Evolutionary conservation across 2,113 vertebrate species (phyloP).

Genomic region (Condylura cristata): DNA sequence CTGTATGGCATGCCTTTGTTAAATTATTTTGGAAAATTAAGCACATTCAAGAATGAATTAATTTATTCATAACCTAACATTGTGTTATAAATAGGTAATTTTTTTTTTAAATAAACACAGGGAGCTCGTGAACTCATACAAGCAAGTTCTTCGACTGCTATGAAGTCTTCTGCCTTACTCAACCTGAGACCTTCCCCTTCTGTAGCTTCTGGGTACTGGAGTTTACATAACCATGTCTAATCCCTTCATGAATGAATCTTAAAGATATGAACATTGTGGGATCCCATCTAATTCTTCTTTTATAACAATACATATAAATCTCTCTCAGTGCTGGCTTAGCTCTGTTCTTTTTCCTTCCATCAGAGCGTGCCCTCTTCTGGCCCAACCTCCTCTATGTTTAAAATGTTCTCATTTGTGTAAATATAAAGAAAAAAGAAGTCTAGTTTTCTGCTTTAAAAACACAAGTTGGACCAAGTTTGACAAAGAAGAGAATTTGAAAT

Average conservation of each 20-base stretch:
- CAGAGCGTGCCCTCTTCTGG: background rate
- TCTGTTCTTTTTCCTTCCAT: background rate
- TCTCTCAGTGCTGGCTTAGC: background rate
- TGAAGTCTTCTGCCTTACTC: background rate
- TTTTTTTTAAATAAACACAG: background rate
- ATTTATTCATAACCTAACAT: slow-evolving; percentile 17
- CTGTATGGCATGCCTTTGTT: background rate
- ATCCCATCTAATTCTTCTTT: background rate
- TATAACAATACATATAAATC: background rate
- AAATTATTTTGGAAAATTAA: slow-evolving; percentile 56
- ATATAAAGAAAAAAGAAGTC: background rate
- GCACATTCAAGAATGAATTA: slow-evolving; percentile 28
- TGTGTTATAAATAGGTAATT: slow-evolving; percentile 30
- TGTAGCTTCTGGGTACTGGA: background rate
- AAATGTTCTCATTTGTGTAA: background rate
- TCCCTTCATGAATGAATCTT: background rate
- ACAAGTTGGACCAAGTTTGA: background rate
- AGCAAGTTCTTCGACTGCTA: background rate
- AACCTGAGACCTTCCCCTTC: background rate
- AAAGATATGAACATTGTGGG: background rate
- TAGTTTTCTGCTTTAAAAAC: background rate
- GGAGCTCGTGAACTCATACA: background rate
- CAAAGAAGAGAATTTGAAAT: background rate
- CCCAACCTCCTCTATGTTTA: background rate
- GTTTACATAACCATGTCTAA: background rate